phyloP scores from a whole-genome alignment of 2,113 vertebrate species.

The Pachyramphus minor region DNA sequence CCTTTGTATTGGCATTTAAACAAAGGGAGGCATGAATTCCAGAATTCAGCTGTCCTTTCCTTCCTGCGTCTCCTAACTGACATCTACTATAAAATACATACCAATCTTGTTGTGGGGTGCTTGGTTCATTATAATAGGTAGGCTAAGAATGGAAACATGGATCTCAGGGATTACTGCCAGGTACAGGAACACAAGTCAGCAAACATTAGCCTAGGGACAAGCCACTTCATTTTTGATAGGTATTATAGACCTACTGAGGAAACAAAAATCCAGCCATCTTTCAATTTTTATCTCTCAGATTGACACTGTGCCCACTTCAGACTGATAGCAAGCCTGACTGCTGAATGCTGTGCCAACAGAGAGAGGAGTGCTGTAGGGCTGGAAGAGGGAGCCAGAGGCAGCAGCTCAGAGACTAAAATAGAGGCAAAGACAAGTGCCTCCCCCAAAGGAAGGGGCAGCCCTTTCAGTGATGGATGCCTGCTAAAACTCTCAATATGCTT shows the following conservation, averaged over 20 bases:
- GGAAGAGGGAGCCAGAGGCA: background rate
- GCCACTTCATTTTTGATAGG: background rate
- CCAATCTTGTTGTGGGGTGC: background rate
- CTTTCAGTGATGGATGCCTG: background rate
- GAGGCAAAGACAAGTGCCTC: background rate
- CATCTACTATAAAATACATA: background rate
- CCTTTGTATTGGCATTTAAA: background rate
- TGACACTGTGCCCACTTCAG: background rate
- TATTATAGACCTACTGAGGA: background rate
- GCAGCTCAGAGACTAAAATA: rapidly evolving
- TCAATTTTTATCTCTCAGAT: background rate
- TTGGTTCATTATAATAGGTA: background rate
- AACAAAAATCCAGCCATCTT: background rate
- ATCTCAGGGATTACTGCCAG: background rate
- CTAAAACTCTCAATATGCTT: background rate
- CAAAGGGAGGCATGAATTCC: background rate
- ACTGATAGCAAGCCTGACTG: background rate
- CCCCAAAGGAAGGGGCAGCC: background rate
- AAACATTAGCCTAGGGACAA: background rate
- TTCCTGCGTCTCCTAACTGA: background rate
- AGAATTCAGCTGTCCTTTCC: background rate
- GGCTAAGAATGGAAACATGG: background rate
- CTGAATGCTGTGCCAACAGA: rapidly evolving
- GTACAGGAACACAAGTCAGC: background rate
- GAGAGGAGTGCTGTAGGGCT: background rate